Conservation (phyloP, 2,888 invertebrate genomes). For the Zaprionus obscuricornis region DNA sequence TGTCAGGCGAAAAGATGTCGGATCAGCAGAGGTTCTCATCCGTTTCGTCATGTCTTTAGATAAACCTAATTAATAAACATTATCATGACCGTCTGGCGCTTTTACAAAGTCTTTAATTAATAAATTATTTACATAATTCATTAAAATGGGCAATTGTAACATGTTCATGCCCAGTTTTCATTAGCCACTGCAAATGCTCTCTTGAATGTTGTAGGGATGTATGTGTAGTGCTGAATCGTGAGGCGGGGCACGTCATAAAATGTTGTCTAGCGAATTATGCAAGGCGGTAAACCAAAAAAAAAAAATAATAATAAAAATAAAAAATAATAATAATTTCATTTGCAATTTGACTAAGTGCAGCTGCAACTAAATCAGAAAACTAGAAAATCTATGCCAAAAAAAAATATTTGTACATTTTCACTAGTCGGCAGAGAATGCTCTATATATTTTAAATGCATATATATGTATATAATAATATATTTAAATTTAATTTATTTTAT, state of each 20-base stretch:
- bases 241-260: slow-evolving; percentile 27
- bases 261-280: slow-evolving; percentile 35
- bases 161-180: slow-evolving; percentile 68
- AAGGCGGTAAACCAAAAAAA: slow-evolving; percentile 7
- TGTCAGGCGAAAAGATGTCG: slow-evolving; percentile 7
- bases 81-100: slow-evolving; percentile 31
- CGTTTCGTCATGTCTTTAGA: slow-evolving; percentile 6
- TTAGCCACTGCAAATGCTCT: slow-evolving; percentile 35
- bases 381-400: slow-evolving; percentile 34
- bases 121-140: slow-evolving; percentile 67
- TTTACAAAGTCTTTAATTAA: slow-evolving; percentile 50
- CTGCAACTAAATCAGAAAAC: slow-evolving; percentile 43
- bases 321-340: slow-evolving; percentile 42
- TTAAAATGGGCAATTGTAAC: slow-evolving; percentile 57
- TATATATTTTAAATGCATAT: too few relatives aligned
- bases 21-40: slow-evolving; percentile 28
- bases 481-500: too few relatives aligned
- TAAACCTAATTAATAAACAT: slow-evolving; percentile 58
- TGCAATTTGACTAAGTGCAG: slow-evolving; percentile 44
- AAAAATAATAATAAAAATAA: slow-evolving; percentile 22
- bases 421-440: too few relatives aligned
- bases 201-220: too few relatives aligned
- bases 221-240: too few relatives aligned
- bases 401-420: too few relatives aligned
- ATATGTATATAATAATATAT: too few relatives aligned